A percentile compares a stretch with the other conserved stretches of the same genome.
Conservation (phyloP, 2,113 vertebrate genomes). For the Cyprinus carpio region DNA sequence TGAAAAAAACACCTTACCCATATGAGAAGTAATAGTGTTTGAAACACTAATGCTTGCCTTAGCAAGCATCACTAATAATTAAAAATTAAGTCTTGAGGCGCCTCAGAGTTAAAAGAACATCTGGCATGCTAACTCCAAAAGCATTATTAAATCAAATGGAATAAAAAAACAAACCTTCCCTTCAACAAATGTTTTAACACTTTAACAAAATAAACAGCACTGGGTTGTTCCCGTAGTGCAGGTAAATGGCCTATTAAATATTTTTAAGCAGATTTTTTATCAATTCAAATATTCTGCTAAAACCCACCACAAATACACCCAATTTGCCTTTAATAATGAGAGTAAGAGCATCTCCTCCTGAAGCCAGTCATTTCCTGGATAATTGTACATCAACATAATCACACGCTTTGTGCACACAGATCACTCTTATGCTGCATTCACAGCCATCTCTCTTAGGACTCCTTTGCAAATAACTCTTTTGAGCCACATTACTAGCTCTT, state of each 20-base stretch:
- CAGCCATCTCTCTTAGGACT: not conserved
- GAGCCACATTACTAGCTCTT: not conserved
- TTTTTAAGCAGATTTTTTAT: not conserved
- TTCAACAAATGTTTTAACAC: constrained; percentile 10
- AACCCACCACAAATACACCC: not conserved
- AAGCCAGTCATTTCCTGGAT: constrained; percentile 13
- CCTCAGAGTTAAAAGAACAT: not conserved
- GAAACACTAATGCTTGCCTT: not conserved
- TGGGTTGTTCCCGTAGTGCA: not conserved
- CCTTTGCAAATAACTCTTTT: not conserved
- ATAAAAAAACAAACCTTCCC: not conserved
- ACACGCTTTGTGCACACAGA: not conserved
- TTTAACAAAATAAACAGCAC: not conserved
- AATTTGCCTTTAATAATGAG: constrained; percentile 21
- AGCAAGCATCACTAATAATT: not conserved
- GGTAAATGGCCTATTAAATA: not conserved
- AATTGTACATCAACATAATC: constrained; percentile 38
- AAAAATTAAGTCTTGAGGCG: not conserved
- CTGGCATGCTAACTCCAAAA: not conserved
- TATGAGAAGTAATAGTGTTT: not conserved
- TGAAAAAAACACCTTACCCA: not conserved
- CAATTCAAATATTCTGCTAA: not conserved
- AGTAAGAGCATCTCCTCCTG: constrained; percentile 25
- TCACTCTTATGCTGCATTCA: not conserved
- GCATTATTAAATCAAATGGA: constrained; percentile 4